These are phyloP conservation scores for Acomys russatus DNA, from an alignment of 2,797 vertebrate genomes.

Conservation along the genomic window DNA sequence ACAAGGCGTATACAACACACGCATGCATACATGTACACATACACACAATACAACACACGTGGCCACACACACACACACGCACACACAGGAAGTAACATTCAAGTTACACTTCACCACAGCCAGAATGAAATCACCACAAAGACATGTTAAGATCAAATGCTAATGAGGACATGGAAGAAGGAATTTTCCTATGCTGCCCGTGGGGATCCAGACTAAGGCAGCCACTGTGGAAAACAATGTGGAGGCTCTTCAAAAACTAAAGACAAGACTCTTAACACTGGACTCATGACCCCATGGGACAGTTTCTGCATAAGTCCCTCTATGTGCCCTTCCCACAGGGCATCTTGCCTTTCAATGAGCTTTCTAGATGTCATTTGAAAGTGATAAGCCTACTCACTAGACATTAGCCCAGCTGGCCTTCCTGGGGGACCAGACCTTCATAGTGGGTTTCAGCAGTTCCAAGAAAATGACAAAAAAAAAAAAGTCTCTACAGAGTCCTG, in stretches of 20 bases:
- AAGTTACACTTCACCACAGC: neutral
- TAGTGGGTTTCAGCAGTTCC: no score
- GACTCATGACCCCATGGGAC: neutral
- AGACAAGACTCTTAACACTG: neutral
- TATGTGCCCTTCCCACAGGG: neutral
- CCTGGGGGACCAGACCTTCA: no score
- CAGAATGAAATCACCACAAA: neutral
- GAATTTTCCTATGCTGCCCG: neutral
- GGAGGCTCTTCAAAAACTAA: neutral
- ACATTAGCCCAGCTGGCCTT: neutral
- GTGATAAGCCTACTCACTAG: rapidly evolving
- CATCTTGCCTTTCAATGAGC: rapidly evolving
- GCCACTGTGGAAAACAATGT: neutral
- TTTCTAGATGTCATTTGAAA: neutral
- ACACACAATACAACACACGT: neutral
- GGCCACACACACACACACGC: neutral
- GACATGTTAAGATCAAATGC: neutral
- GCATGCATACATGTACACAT: neutral
- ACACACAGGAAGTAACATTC: neutral
- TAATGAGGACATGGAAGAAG: neutral
- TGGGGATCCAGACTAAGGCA: neutral
- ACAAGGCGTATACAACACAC: neutral
- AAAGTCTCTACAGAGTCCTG: neutral
- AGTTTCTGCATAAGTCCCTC: no score
- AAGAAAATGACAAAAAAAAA: neutral